phyloP scores from a whole-genome alignment of 53 echinoderm and acorn worm genomes.

The Crossaster papposus region DNA sequence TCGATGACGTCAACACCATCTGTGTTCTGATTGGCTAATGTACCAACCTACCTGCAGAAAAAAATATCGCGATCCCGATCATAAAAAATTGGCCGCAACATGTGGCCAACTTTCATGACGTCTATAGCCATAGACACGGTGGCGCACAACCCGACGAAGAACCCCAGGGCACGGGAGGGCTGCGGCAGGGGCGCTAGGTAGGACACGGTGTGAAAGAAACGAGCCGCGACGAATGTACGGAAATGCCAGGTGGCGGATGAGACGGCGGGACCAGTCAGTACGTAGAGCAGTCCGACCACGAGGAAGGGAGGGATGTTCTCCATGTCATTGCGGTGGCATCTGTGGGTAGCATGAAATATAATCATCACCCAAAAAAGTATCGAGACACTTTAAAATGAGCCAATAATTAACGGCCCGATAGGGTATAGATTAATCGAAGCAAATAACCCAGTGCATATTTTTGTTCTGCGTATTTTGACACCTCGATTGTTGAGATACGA shows the following conservation, averaged over 20 bases:
- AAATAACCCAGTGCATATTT: too few species aligned
- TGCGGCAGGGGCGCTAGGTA: constrained; percentile 72
- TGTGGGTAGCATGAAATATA: constrained; percentile 6
- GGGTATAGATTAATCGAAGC: too few species aligned
- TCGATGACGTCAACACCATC: too few species aligned
- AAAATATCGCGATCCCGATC: too few species aligned
- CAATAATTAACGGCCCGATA: too few species aligned
- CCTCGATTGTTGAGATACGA: too few species aligned
- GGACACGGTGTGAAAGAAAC: constrained; percentile 72
- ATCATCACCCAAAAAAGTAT: too few species aligned
- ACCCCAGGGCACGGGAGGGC: constrained; percentile 64
- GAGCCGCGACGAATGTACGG: constrained; percentile 71
- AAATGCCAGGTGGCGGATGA: constrained; percentile 68
- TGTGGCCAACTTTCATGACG: constrained; percentile 54
- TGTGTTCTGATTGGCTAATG: too few species aligned
- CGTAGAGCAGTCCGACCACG: constrained; percentile 77
- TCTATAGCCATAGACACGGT: constrained; percentile 70
- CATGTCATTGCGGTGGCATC: constrained; percentile 86
- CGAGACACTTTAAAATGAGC: too few species aligned
- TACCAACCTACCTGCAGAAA: too few species aligned
- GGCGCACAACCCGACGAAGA: constrained; percentile 49
- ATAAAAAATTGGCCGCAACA: too few species aligned
- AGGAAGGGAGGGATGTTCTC: constrained; percentile 87
- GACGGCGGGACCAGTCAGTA: constrained; percentile 65
- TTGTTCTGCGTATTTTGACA: too few species aligned